Percentiles rank a stretch among this genome's conserved stretches.
phyloP scores from a whole-genome alignment of 2,888 invertebrate species.

The Ceratothoa steindachneri region DNA sequence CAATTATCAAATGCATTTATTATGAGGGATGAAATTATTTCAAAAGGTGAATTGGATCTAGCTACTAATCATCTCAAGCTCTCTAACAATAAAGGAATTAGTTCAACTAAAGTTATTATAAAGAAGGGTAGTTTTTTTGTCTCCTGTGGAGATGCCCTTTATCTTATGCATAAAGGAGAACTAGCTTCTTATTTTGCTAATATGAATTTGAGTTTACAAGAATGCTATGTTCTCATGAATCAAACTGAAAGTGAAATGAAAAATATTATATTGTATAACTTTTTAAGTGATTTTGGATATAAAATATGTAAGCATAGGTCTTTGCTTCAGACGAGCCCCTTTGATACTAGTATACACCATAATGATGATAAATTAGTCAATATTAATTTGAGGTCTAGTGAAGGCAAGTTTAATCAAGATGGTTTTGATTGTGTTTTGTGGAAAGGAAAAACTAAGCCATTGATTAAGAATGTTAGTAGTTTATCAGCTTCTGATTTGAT shows the following conservation, averaged over 20 bases:
- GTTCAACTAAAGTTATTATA: neutral
- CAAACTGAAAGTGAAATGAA: neutral
- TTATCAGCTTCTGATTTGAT: neutral
- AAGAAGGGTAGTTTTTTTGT: neutral
- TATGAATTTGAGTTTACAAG: neutral
- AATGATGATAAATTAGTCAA: too few relatives aligned
- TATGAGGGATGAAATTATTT: neutral
- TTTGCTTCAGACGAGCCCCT: neutral
- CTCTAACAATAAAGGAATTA: neutral
- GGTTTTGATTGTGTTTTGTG: neutral
- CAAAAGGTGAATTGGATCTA: neutral
- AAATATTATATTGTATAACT: neutral
- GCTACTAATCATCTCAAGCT: neutral
- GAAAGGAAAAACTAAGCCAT: neutral
- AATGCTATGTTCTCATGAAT: neutral
- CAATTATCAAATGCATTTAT: neutral
- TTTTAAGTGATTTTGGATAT: constrained; percentile 1
- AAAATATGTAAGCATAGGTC: neutral
- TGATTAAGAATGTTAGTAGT: neutral
- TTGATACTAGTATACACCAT: too few relatives aligned
- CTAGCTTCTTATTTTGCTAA: neutral
- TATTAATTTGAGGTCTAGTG: neutral
- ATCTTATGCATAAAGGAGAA: neutral
- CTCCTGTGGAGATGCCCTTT: neutral
- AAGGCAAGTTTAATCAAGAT: too few relatives aligned